A percentile compares a stretch with the other conserved stretches of the same genome.
Conservation (phyloP, 2,113 vertebrate genomes). For the Delphinus delphis region DNA sequence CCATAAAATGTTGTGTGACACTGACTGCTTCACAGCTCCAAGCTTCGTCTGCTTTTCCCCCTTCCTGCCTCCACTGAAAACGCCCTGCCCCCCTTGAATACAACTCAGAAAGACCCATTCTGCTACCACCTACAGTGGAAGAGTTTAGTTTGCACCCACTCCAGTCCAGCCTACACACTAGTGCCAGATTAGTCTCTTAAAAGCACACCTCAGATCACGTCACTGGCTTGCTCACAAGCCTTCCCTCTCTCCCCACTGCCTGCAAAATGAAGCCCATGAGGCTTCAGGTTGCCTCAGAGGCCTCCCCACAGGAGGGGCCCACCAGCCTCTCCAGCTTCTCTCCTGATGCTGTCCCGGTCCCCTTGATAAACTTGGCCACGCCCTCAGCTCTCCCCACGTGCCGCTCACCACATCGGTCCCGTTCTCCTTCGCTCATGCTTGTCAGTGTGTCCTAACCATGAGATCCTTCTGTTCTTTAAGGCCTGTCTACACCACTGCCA, state of each 20-base stretch:
- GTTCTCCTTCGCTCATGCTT: background rate
- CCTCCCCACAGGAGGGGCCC: background rate
- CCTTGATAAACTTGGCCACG: background rate
- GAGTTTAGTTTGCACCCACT: conserved; percentile 38
- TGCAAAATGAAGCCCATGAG: background rate
- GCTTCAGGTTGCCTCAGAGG: background rate
- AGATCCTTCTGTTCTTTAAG: background rate
- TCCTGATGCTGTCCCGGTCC: background rate
- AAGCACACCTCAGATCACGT: background rate
- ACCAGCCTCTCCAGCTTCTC: background rate
- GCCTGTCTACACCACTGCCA: background rate
- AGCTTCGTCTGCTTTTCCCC: conserved; percentile 15
- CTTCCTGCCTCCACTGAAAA: background rate
- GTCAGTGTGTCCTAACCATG: background rate
- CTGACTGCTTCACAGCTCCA: background rate
- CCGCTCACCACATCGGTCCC: background rate
- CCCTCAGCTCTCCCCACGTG: background rate
- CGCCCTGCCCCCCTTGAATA: background rate
- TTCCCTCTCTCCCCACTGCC: background rate
- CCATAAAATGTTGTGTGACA: background rate
- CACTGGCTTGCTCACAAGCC: background rate
- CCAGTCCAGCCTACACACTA: conserved; percentile 15
- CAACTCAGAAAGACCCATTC: background rate
- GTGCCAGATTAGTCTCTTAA: background rate
- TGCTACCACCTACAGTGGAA: conserved; percentile 23